Percentiles rank a stretch among this genome's conserved stretches.
Conservation (phyloP, 2,797 vertebrate species). For the Crotalus adamanteus region DNA sequence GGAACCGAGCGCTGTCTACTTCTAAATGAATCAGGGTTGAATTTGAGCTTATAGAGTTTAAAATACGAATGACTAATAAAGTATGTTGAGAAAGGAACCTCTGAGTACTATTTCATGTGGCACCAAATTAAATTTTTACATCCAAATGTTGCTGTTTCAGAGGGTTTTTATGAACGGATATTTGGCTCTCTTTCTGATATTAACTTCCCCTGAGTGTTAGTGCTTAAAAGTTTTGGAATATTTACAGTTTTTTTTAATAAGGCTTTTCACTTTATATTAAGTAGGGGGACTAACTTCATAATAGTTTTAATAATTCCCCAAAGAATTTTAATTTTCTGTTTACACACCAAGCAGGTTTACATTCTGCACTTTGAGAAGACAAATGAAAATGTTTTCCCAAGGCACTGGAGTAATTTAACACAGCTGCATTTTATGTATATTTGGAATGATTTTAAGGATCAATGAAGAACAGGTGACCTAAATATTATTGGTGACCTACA, state of each 20-base stretch:
- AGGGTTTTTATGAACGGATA: constrained; percentile 44
- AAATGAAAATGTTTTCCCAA: constrained; percentile 35
- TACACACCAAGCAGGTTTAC: constrained; percentile 41
- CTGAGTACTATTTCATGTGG: constrained; percentile 42
- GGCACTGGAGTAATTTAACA: constrained; percentile 44
- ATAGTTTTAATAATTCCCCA: constrained; percentile 10
- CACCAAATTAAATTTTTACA: constrained; percentile 56
- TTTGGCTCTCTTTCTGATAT: constrained; percentile 38
- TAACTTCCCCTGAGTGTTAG: constrained; percentile 43
- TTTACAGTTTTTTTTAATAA: constrained; percentile 5
- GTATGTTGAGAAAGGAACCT: constrained; percentile 48
- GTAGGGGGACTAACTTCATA: constrained; percentile 22
- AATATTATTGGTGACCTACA: neutral
- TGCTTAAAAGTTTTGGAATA: constrained; percentile 43
- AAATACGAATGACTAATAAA: constrained; percentile 62
- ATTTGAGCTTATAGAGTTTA: constrained; percentile 57
- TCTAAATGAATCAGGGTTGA: constrained; percentile 41
- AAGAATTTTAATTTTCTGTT: constrained; percentile 37
- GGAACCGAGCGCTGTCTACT: constrained; percentile 56
- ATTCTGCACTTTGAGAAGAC: constrained; percentile 46
- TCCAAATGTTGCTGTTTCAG: constrained; percentile 53
- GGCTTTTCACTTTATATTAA: constrained; percentile 18
- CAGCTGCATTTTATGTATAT: constrained; percentile 32
- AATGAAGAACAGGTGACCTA: constrained; percentile 44
- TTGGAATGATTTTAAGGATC: constrained; percentile 44